Percentiles rank a stretch among this genome's conserved stretches.
phyloP scores from a whole-genome alignment of 2,113 vertebrate species.

The Malurus cyaneus region DNA sequence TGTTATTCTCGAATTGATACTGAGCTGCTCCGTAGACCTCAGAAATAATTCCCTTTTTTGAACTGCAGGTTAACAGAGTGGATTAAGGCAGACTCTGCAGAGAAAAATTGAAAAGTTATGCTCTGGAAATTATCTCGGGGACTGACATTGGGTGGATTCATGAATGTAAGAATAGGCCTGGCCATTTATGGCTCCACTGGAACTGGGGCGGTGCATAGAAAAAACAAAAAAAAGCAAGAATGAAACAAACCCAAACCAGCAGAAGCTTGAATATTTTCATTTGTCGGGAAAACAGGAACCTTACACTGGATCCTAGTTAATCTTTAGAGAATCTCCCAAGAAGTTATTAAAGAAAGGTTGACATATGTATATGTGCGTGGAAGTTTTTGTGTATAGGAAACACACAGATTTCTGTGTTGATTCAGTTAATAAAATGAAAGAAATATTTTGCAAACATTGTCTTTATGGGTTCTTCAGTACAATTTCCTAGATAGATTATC shows the following conservation, averaged over 20 bases:
- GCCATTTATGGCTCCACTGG: not conserved
- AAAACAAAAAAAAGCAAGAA: not conserved
- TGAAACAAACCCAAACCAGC: not conserved
- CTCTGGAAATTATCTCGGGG: not conserved
- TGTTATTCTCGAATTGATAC: fast-evolving
- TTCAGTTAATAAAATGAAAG: not conserved
- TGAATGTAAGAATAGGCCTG: not conserved
- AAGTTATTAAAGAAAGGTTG: not conserved
- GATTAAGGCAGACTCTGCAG: not conserved
- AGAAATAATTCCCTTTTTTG: not conserved
- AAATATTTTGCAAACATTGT: not conserved
- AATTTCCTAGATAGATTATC: fast-evolving
- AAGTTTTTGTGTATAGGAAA: not conserved
- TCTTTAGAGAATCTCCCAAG: not conserved
- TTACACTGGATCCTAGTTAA: not conserved
- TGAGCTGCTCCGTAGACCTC: not conserved
- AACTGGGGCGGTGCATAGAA: not conserved
- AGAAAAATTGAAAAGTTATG: not conserved
- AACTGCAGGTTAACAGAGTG: not conserved
- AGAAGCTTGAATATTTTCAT: not conserved
- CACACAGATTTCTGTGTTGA: not conserved
- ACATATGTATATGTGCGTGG: fast-evolving
- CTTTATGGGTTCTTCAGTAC: not conserved
- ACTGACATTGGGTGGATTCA: fast-evolving
- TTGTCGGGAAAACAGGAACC: not conserved